Evolutionary conservation across 2,888 invertebrate species (phyloP).

Genomic region (Schrankia costaestrigalis): DNA sequence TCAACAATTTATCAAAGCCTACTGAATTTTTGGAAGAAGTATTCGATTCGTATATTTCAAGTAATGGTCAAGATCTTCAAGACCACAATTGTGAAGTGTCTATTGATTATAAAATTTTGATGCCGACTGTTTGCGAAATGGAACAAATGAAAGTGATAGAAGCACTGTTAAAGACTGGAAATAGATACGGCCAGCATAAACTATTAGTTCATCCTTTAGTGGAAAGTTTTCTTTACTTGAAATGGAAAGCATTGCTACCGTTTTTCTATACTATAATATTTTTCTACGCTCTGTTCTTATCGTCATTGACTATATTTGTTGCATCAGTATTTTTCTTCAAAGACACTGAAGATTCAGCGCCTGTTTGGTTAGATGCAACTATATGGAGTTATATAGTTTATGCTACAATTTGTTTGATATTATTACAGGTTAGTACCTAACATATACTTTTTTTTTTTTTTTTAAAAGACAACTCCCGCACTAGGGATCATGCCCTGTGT

Average conservation of each 20-base stretch:
- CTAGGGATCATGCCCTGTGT: too few species aligned
- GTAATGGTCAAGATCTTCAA: constrained; percentile 59
- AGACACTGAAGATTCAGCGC: constrained; percentile 50
- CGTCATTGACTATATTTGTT: constrained; percentile 71
- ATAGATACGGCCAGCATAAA: constrained; percentile 66
- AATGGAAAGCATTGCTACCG: constrained; percentile 78
- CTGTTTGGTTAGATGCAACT: constrained; percentile 46
- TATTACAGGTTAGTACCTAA: constrained; percentile 58
- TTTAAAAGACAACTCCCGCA: too few species aligned
- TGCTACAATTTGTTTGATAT: constrained; percentile 52
- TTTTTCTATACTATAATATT: constrained; percentile 77
- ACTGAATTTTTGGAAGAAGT: constrained; percentile 75
- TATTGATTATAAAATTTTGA: constrained; percentile 73
- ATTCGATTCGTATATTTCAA: constrained; percentile 73
- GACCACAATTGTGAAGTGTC: constrained; percentile 65
- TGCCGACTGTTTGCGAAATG: constrained; percentile 65
- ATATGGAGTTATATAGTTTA: constrained; percentile 67
- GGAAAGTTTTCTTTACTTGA: constrained; percentile 78
- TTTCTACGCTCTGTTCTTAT: constrained; percentile 71
- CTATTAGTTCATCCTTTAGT: constrained; percentile 79
- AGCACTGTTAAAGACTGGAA: constrained; percentile 76
- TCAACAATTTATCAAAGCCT: constrained; percentile 74
- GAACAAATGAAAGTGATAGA: constrained; percentile 80
- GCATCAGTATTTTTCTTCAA: constrained; percentile 71
- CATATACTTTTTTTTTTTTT: not conserved